Evolutionary conservation across 2,113 vertebrate genomes (phyloP), one percentile per base, ranked within the genome.

Genomic region (Tupaia chinensis): DNA sequence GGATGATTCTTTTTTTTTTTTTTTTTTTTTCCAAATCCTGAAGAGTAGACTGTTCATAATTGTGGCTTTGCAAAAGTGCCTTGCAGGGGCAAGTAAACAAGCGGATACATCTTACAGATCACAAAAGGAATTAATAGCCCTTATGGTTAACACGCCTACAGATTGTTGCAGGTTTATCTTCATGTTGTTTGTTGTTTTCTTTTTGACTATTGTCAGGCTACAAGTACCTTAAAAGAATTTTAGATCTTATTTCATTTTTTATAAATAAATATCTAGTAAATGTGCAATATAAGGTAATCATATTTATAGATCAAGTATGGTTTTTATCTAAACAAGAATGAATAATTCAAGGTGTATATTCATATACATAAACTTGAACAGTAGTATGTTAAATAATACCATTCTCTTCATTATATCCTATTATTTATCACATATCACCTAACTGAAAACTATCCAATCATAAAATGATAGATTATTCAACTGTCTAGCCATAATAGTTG

Each of bases 361-460:
- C 19, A 32, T 8, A 70, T 27, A 72, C 6, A 22, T 11, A 66
- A 78, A 3, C 6, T 89, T 19, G 3, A 69, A 91, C 0, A 94
- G 32, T 32, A 81, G 22, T 12, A 91, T 27, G 93, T 73, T 80
- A 87, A 86, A 94, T 4, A 91, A 2, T 56, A 66, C 4, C 9
- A 34, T 54, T 85, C 12, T 19, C 20, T 90, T 74, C 11, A 85
- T 27, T 79, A 72, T 76, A 73, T 93, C 85, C 23, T 79, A 53
- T 90, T 90, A 77, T 94, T 96, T 95, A 91, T 95, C 91, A 95
- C 27, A 34, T 83, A 20, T 89, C 82, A 87, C 60, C 89, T 82
- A 90, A 83, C 73, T 84, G 79, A 94, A 93, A 82, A 69, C n/a
- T 94, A 32, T 83, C 91, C 91, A 93, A 0, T 91, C 61, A 89